Percentiles rank a stretch among this genome's conserved stretches.
These are phyloP conservation scores for Epizoanthus stellaris DNA, from an alignment of 92 coral and sea anemone genomes.

Conservation along the genomic window DNA sequence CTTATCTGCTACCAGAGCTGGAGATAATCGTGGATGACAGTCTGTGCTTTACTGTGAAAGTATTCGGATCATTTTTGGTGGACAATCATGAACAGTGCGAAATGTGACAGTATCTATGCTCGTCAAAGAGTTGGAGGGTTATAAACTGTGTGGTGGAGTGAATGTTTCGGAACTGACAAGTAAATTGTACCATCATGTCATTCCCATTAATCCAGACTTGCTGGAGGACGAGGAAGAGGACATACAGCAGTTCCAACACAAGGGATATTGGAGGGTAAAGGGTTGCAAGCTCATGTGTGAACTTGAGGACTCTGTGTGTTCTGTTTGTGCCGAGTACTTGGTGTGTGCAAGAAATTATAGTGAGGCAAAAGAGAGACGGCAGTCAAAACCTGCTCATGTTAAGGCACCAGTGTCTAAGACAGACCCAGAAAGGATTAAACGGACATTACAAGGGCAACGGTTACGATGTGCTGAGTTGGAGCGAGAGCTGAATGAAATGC, in stretches of 20 bases:
- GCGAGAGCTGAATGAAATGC: slow-evolving; percentile 45
- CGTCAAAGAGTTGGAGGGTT: slow-evolving; percentile 54
- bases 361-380: slow-evolving; percentile 40
- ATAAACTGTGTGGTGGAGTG: slow-evolving; percentile 44
- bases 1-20: too few relatives aligned
- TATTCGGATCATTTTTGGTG: slow-evolving; percentile 59
- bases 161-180: slow-evolving; percentile 31
- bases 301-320: slow-evolving; percentile 39
- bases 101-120: slow-evolving; percentile 54
- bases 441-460: slow-evolving; percentile 28
- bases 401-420: slow-evolving; percentile 39
- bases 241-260: slow-evolving; percentile 52
- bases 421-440: slow-evolving; percentile 19
- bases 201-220: slow-evolving; percentile 51
- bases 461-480: slow-evolving; percentile 34
- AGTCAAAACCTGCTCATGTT: slow-evolving; percentile 47
- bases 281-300: slow-evolving; percentile 53
- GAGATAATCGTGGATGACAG: slow-evolving; percentile 33
- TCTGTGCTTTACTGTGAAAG: slow-evolving; percentile 61
- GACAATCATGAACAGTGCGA: slow-evolving; percentile 57
- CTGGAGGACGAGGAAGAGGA: slow-evolving; percentile 24
- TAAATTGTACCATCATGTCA: slow-evolving; percentile 60
- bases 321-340: slow-evolving; percentile 39
- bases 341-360: slow-evolving; percentile 30
- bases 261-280: slow-evolving; percentile 57